Percentiles rank a stretch among this genome's conserved stretches.
phyloP scores from a whole-genome alignment of 2,113 vertebrate species.

The Oreochromis aureus region DNA sequence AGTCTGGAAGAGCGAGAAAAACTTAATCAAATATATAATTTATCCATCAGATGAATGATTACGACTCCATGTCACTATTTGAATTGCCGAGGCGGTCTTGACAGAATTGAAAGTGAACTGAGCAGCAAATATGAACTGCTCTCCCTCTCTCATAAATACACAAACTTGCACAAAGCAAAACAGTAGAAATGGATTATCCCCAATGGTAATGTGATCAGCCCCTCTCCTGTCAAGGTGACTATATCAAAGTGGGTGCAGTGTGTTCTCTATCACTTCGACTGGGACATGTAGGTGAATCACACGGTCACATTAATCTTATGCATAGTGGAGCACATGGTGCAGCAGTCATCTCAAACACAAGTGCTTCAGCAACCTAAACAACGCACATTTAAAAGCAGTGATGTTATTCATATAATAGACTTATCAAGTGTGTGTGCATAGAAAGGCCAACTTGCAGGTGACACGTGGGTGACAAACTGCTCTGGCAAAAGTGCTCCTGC shows the following conservation, averaged over 20 bases:
- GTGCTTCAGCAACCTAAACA: neutral
- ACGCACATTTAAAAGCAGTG: neutral
- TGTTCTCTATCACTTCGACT: neutral
- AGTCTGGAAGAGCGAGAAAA: neutral
- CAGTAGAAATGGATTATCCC: slow-evolving; percentile 2
- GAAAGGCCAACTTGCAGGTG: neutral
- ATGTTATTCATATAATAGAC: neutral
- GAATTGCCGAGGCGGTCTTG: neutral
- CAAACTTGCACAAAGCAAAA: neutral
- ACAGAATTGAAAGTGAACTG: neutral
- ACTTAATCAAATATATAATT: neutral
- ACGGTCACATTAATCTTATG: slow-evolving; percentile 3
- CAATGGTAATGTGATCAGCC: neutral
- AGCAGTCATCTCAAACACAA: neutral
- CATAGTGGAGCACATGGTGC: neutral
- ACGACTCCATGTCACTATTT: neutral
- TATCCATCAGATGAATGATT: neutral
- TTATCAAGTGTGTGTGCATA: neutral
- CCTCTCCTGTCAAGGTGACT: neutral
- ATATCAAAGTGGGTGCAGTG: neutral
- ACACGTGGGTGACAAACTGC: slow-evolving; percentile 13
- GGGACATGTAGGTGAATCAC: neutral
- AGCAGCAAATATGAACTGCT: neutral
- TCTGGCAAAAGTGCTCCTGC: neutral
- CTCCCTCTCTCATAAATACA: neutral